Evolutionary conservation across 2,888 invertebrate species (phyloP).

Genomic region (Apamea sordens): DNA sequence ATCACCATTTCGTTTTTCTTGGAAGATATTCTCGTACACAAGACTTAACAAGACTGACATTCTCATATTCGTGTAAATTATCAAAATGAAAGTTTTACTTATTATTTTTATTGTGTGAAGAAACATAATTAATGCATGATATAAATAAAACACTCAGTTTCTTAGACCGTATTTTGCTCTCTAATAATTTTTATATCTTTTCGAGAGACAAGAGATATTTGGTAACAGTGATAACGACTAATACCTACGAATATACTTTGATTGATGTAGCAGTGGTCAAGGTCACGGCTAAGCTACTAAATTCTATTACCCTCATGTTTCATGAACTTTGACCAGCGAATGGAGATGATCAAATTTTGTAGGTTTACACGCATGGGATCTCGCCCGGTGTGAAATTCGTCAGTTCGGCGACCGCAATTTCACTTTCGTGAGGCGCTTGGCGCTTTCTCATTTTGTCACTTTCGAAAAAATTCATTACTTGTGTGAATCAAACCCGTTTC

Average conservation of each 20-base stretch:
- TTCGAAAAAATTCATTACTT: slow-evolving; percentile 82
- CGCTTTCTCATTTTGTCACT: slow-evolving; percentile 85
- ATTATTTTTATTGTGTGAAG: neutral
- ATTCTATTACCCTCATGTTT: slow-evolving; percentile 58
- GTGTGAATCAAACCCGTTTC: slow-evolving; percentile 77
- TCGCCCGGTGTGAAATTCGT: slow-evolving; percentile 83
- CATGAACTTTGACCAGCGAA: slow-evolving; percentile 52
- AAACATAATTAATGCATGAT: neutral
- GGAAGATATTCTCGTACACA: slow-evolving; percentile 31
- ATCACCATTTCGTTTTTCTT: neutral
- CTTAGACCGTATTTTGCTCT: neutral
- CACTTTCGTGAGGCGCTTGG: slow-evolving; percentile 84
- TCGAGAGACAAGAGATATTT: neutral
- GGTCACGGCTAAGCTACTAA: slow-evolving; percentile 70
- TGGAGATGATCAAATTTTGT: slow-evolving; percentile 66
- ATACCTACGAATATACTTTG: neutral
- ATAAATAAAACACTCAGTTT: neutral
- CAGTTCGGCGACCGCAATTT: slow-evolving; percentile 83
- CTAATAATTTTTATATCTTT: neutral
- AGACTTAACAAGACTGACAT: neutral
- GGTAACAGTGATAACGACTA: neutral
- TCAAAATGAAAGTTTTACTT: neutral
- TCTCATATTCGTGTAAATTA: neutral
- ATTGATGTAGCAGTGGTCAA: slow-evolving; percentile 65
- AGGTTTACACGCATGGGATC: slow-evolving; percentile 69